phyloP scores from a whole-genome alignment of 2,797 vertebrate genomes.

The Loriculus beryllinus region DNA sequence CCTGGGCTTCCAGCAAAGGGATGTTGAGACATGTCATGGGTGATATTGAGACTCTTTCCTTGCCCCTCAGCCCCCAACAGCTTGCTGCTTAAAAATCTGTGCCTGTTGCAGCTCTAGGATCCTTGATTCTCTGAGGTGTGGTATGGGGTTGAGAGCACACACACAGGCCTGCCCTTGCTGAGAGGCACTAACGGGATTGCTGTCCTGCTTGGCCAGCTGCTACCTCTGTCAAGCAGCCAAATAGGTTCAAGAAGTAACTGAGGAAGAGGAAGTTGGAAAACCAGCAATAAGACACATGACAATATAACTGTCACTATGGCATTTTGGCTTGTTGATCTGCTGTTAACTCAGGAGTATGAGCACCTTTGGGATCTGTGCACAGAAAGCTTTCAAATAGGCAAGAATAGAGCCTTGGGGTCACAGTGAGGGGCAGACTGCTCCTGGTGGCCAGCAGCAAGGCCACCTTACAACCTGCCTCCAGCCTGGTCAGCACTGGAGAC shows the following conservation, averaged over 20 bases:
- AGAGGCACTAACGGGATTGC: background rate
- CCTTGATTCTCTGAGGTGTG: background rate
- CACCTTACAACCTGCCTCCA: background rate
- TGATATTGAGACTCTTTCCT: background rate
- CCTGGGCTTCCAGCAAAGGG: background rate
- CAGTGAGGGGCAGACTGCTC: background rate
- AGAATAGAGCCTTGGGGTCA: background rate
- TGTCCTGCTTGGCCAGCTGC: background rate
- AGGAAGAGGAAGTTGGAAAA: background rate
- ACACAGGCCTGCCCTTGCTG: background rate
- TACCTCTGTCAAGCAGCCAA: background rate
- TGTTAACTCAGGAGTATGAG: background rate
- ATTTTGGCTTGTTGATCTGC: background rate
- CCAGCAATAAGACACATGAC: background rate
- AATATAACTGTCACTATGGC: background rate
- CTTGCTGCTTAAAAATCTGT: background rate
- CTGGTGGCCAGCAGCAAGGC: background rate
- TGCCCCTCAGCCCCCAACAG: background rate
- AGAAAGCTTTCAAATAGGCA: background rate
- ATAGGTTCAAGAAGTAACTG: background rate
- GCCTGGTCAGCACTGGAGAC: background rate
- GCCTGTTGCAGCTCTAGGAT: background rate
- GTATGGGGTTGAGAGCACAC: background rate
- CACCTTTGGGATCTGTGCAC: background rate
- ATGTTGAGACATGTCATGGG: background rate